Conservation (phyloP, 2,797 vertebrate genomes). For the Molothrus aeneus region DNA sequence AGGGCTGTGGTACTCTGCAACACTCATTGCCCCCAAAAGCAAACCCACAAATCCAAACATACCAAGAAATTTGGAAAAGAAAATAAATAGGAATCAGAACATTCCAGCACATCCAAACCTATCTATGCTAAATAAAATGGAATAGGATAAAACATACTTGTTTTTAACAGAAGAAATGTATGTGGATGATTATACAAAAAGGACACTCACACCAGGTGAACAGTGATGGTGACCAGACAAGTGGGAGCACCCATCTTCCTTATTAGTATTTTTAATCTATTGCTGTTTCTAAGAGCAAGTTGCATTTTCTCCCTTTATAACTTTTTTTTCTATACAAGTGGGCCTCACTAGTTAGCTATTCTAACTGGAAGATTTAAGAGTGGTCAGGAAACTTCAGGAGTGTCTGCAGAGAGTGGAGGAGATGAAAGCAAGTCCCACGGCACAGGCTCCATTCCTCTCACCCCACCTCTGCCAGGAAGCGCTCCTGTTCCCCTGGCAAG, state of each 20-base stretch:
- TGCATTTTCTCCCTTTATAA: background rate
- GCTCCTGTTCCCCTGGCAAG: slow-evolving; percentile 47
- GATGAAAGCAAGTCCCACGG: background rate
- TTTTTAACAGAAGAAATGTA: background rate
- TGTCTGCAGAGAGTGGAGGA: background rate
- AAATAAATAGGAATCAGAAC: background rate
- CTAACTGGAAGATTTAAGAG: slow-evolving; percentile 28
- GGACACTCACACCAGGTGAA: slow-evolving; percentile 54
- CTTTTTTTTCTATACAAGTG: background rate
- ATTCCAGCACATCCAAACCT: background rate
- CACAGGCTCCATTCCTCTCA: background rate
- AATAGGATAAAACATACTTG: background rate
- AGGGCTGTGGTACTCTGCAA: background rate
- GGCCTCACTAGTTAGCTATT: slow-evolving; percentile 11
- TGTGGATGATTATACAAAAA: background rate
- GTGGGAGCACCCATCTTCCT: background rate
- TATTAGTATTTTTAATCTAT: slow-evolving; percentile 67
- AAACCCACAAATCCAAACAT: background rate
- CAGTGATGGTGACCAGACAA: background rate
- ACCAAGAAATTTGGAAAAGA: background rate
- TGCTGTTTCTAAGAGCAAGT: slow-evolving; percentile 67
- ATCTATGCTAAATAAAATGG: background rate
- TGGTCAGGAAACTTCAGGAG: background rate
- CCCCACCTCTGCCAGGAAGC: slow-evolving; percentile 43
- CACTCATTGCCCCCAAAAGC: background rate